Percentiles rank a stretch among this genome's conserved stretches.
These are phyloP conservation scores for Trachelipus rathkii DNA, from an alignment of 1,140 invertebrate species.

Conservation along the genomic window DNA sequence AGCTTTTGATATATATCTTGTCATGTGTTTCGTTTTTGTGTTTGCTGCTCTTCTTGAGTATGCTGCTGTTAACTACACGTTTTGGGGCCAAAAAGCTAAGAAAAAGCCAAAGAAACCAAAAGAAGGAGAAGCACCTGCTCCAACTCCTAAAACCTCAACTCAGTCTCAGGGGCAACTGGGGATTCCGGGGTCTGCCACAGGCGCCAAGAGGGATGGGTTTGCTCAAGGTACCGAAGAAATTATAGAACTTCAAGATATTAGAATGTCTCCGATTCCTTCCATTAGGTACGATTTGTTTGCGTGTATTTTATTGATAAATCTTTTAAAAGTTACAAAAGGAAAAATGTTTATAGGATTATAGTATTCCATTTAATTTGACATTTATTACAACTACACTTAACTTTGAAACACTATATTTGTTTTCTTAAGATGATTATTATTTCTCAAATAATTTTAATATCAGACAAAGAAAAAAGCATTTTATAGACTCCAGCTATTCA, in stretches of 20 bases:
- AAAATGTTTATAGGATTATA: no score
- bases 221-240: slow-evolving; percentile 58
- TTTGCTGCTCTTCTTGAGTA: slow-evolving; percentile 96
- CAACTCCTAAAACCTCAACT: neutral
- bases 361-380: no score
- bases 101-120: slow-evolving; percentile 64
- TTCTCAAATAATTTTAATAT: no score
- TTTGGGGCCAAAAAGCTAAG: slow-evolving; percentile 90
- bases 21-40: slow-evolving; percentile 98
- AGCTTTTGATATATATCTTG: slow-evolving; percentile 97
- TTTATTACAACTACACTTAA: no score
- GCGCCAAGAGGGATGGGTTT: slow-evolving; percentile 46
- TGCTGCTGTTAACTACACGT: slow-evolving; percentile 96
- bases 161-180: neutral
- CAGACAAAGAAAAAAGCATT: no score
- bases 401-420: no score
- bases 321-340: no score
- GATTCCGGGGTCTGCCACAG: neutral
- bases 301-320: no score
- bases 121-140: slow-evolving; percentile 38
- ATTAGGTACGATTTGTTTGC: slow-evolving; percentile 59
- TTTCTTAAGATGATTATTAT: no score
- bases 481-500: no score
- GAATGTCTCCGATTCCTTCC: slow-evolving; percentile 76
- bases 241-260: slow-evolving; percentile 73